Percentiles rank a stretch among this genome's conserved stretches.
Evolutionary conservation across 1,140 invertebrate genomes (phyloP).

Genomic region (Trichoplusia ni): DNA sequence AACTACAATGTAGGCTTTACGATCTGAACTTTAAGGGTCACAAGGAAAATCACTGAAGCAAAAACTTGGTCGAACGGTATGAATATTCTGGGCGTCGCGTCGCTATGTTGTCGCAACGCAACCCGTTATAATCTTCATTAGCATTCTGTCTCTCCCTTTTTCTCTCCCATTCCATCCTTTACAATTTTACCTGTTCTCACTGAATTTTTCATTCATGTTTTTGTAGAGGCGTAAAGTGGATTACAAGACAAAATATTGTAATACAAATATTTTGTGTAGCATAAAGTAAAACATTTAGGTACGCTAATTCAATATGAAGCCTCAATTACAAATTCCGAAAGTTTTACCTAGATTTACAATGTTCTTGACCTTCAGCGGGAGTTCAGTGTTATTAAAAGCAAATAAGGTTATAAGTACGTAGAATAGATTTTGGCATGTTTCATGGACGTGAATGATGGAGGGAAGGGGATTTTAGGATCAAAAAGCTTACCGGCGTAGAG

Average conservation of each 20-base stretch:
- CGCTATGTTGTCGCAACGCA: constrained; percentile 12
- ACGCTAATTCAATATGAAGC: no score
- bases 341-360: no score
- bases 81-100: constrained; percentile 26
- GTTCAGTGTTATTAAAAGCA: no score
- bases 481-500: background rate
- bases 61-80: constrained; percentile 15
- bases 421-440: no score
- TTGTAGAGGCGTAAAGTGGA: constrained; percentile 17
- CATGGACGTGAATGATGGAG: background rate
- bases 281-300: no score
- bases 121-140: constrained; percentile 41
- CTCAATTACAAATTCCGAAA: no score
- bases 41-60: background rate
- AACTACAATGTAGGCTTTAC: constrained; percentile 24
- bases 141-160: constrained; percentile 36
- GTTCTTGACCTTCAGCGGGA: no score
- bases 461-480: background rate
- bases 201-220: constrained; percentile 32
- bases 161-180: constrained; percentile 21
- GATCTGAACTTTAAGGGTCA: constrained; percentile 12
- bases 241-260: constrained; percentile 18
- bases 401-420: no score
- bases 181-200: constrained; percentile 20
- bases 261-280: constrained; percentile 23